Evolutionary conservation across 1,140 invertebrate genomes (phyloP), one percentile per base, ranked within the genome.

Genomic region (Neodiprion lecontei): DNA sequence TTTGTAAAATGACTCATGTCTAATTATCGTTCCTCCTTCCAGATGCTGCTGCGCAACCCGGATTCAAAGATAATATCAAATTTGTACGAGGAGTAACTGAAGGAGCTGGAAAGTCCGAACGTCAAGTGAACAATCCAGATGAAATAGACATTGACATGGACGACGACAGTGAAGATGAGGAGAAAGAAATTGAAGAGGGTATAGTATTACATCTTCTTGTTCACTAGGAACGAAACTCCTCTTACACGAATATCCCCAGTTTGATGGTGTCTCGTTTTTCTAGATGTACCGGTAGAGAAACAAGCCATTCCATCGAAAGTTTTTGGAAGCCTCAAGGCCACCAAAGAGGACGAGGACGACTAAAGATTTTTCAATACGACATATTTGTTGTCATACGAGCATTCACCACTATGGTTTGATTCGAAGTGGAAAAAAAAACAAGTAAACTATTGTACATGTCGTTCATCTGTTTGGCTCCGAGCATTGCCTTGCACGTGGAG

Each of bases 111-210:
- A 92, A 90, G 72, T 89, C 92, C 77, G 91, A 92, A 79, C 89
- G 88, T 2, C 88, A 90, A 77, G 92, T 96, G 1, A 90, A 92
- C 50, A 98, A 99, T 92, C 97, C 97, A 17, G 97, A 98, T 89
- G 97, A 98, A 89, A 98, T 99, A 84, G 91, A 97, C 83, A 95
- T 98, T 84, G 95, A 94, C 83, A 89, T 89, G 73, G 93, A 95
- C 65, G 93, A 93, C 23, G 93, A 94, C 67, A 92, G 94, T 9
- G 92, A 92, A 73, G 90, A 90, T 77, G 89, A 90, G 53, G 89
- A 91, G 69, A 89, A 91, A 17, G 87, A 88, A 75, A 82, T 85
- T 74, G 90, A 91, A 71, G 77, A 76, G 65, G 81, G 85, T 69
- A 82, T 80, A 61, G n/a, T 61, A 9, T 61, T 12, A 40, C 28